Evolutionary conservation across 2,797 vertebrate genomes (phyloP).

Genomic region (Megalops cyprinoides): DNA sequence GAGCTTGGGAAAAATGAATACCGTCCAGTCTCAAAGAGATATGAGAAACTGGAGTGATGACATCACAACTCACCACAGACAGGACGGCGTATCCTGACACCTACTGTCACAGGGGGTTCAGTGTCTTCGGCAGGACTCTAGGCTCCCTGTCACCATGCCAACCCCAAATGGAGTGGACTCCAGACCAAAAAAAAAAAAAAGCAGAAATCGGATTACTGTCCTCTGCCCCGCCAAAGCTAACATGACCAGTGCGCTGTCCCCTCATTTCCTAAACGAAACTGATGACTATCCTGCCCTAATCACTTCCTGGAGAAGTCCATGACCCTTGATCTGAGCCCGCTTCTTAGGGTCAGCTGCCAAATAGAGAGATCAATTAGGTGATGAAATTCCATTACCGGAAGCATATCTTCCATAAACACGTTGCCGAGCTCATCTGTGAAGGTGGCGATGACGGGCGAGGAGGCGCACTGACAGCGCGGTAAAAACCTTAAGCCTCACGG

Average conservation of each 20-base stretch:
- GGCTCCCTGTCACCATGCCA: slow-evolving; percentile 37
- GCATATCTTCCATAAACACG: slow-evolving; percentile 22
- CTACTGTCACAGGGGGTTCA: slow-evolving; percentile 27
- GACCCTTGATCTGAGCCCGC: slow-evolving; percentile 29
- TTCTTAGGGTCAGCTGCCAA: slow-evolving; percentile 31
- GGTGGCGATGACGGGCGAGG: neutral
- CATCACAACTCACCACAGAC: slow-evolving; percentile 6
- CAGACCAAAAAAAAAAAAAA: neutral
- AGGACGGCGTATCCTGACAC: neutral
- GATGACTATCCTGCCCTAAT: slow-evolving; percentile 8
- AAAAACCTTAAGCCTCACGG: neutral
- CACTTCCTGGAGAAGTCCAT: slow-evolving; percentile 22
- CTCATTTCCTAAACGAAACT: neutral
- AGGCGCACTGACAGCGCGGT: neutral
- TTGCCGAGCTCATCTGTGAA: neutral
- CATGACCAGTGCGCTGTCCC: neutral
- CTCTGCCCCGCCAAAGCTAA: slow-evolving; percentile 3
- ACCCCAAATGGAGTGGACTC: slow-evolving; percentile 29
- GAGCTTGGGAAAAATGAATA: neutral
- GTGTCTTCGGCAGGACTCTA: slow-evolving; percentile 20
- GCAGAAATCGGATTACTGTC: neutral
- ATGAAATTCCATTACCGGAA: slow-evolving; percentile 33
- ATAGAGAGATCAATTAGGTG: slow-evolving; percentile 31
- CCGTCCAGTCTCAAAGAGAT: neutral
- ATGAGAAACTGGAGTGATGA: slow-evolving; percentile 3